Evolutionary conservation across 2,888 invertebrate species (phyloP).

Genomic region (Muscina levida): DNA sequence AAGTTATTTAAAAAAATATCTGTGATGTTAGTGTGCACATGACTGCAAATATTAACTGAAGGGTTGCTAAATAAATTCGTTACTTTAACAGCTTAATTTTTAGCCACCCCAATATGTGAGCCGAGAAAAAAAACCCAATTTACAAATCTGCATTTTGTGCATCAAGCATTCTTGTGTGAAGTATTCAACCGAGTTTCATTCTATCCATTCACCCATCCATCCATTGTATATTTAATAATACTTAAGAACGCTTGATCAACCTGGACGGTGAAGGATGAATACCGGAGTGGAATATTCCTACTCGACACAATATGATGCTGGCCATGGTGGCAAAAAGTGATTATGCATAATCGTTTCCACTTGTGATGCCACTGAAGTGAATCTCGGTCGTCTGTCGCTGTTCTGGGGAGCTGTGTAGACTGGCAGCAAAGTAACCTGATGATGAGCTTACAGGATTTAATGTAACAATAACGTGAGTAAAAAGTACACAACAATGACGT

Average conservation of each 20-base stretch:
- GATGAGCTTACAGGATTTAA: conserved; percentile 68
- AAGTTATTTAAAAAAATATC: conserved; percentile 7
- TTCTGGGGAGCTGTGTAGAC: conserved; percentile 7
- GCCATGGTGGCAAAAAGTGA: conserved; percentile 68
- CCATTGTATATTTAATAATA: conserved; percentile 64
- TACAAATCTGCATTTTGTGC: conserved; percentile 18
- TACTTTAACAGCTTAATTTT: conserved; percentile 66
- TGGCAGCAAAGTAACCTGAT: conserved; percentile 64
- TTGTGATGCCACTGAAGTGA: conserved; percentile 64
- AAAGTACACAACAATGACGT: conserved; percentile 24
- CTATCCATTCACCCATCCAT: conserved; percentile 52
- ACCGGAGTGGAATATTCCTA: conserved; percentile 57
- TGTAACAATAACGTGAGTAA: conserved; percentile 56
- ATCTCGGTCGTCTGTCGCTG: conserved; percentile 51
- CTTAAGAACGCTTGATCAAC: conserved; percentile 68
- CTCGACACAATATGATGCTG: conserved; percentile 65
- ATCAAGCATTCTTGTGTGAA: not conserved
- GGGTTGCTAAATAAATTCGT: conserved; percentile 60
- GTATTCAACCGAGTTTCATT: not conserved
- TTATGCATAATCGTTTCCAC: conserved; percentile 71
- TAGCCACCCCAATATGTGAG: conserved; percentile 59
- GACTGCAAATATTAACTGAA: no score
- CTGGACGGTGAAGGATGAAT: conserved; percentile 55
- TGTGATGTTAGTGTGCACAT: not conserved
- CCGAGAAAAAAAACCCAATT: no score